A percentile compares a stretch with the other conserved stretches of the same genome.
phyloP scores from a whole-genome alignment of 2,113 vertebrate genomes.

The Bombycilla garrulus region DNA sequence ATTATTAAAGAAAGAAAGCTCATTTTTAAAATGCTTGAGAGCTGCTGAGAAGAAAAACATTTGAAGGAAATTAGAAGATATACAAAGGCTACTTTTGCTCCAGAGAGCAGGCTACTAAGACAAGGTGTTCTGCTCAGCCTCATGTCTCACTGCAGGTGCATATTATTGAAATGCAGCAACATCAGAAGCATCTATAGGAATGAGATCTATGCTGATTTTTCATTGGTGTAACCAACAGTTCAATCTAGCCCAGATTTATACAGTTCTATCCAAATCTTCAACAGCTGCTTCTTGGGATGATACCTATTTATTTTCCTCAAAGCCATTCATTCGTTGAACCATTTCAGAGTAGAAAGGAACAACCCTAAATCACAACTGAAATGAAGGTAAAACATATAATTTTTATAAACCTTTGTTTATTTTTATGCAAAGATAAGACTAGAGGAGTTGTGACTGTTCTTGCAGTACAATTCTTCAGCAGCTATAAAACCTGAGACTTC shows the following conservation, averaged over 20 bases:
- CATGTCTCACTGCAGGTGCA: background rate
- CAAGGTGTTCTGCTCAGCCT: background rate
- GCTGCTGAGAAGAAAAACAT: background rate
- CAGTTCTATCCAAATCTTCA: background rate
- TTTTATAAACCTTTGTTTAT: background rate
- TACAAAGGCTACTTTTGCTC: background rate
- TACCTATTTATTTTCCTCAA: background rate
- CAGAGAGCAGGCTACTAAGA: background rate
- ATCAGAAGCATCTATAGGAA: background rate
- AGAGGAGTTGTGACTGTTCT: background rate
- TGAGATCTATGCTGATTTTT: background rate
- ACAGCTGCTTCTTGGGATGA: background rate
- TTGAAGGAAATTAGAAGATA: background rate
- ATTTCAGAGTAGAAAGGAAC: background rate
- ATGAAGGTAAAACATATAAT: background rate
- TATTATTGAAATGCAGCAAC: background rate
- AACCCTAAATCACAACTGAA: background rate
- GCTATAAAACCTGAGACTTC: background rate
- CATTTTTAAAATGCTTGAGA: background rate
- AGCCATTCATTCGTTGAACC: background rate
- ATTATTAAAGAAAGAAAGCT: background rate
- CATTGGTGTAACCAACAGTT: background rate
- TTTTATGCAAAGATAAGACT: background rate
- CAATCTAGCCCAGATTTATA: background rate
- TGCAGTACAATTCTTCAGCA: background rate